phyloP scores from a whole-genome alignment of 2,113 vertebrate species.

The Nesogale talazaci region DNA sequence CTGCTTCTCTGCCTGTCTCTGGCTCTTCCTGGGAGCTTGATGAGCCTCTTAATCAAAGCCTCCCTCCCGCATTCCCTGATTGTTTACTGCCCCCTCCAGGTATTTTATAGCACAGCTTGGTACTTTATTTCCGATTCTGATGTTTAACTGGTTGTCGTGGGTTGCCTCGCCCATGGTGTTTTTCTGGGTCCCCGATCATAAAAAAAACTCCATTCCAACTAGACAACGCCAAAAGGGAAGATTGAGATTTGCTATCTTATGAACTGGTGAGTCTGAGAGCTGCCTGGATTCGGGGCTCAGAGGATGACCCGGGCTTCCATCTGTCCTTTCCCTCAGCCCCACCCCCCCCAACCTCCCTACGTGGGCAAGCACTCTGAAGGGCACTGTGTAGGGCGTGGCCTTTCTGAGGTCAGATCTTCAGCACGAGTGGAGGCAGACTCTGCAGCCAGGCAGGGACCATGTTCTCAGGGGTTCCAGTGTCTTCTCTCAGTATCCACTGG shows the following conservation, averaged over 20 bases:
- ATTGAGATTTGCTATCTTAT: background rate
- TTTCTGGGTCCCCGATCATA: background rate
- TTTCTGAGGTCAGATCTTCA: background rate
- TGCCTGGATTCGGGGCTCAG: background rate
- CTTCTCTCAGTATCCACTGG: too few species aligned
- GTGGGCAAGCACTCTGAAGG: background rate
- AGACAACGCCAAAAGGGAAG: background rate
- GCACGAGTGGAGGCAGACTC: background rate
- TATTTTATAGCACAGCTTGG: background rate
- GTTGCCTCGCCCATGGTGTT: too few species aligned
- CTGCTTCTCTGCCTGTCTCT: background rate
- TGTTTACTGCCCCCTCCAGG: background rate
- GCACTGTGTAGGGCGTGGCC: background rate
- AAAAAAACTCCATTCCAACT: background rate
- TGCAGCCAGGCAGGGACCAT: background rate
- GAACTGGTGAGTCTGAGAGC: background rate
- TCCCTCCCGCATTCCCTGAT: background rate
- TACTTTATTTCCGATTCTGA: background rate
- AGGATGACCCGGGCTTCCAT: background rate
- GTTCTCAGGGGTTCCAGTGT: background rate
- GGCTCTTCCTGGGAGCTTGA: background rate
- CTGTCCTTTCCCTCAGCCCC: background rate
- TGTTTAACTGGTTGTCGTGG: background rate
- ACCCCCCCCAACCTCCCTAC: accelerated
- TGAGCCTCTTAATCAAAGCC: background rate